Evolutionary conservation across 1,140 invertebrate genomes (phyloP), one percentile per base, ranked within the genome.

Genomic region (Mercenaria mercenaria): DNA sequence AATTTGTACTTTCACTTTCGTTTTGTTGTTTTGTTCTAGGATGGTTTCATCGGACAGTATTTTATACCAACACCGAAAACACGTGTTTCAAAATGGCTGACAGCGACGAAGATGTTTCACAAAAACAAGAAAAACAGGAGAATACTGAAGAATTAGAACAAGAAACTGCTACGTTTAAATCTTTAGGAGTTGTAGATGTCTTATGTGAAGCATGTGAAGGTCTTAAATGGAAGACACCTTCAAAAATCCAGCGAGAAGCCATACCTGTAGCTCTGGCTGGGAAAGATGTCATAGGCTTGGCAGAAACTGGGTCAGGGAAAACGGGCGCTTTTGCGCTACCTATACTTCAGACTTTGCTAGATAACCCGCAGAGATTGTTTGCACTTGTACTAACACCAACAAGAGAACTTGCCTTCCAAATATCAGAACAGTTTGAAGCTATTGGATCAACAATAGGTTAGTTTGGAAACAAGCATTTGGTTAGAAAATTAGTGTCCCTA

Each of bases 231-330:
- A 98, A 97, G 93, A 95, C 96, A 43, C 99, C 99, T 3, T 98
- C 99, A 11, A 98, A 98, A 96, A 99, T 99, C 94, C 99, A 99
- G 95, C 97, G 96, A 64, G 98, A 99, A 96, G 97, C 99, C 0
- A 98, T 99, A 94, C 99, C 99, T 13, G 95, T 99, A 23, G 98
- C 98, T 4, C 95, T 99, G 43, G 96, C 98, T 97, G 99, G 99
- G 96, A 90, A 98, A 96, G 99, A 99, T 96, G 97, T 99, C 0
- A 99, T 99, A 94, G 99, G 99, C 29, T 96, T 99, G 76, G 99
- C 99, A 1, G 99, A 99, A 96, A 99, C 99, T 4, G 99, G 99
- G 11, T 99, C 99, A 10, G 99, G 99, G 23, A 99, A 99, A 96
- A 99, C 99, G 0, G 99, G 98, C 43, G 98, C 99, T 0, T 99